Conservation (phyloP, 2,888 invertebrate genomes). For the Habrosyne pyritoides region DNA sequence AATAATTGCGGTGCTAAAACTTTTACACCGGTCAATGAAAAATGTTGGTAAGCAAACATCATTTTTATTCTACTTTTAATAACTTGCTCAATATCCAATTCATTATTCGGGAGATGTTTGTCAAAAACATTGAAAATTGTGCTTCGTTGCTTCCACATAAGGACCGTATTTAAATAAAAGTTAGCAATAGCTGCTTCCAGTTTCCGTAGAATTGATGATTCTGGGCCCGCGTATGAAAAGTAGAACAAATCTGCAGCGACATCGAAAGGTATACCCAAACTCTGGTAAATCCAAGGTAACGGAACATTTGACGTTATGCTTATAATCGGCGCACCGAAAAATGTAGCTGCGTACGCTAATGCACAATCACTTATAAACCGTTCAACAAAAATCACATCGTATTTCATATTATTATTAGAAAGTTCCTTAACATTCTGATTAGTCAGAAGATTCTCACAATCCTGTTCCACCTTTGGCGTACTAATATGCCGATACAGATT, state of each 20-base stretch:
- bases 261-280: conserved; percentile 76
- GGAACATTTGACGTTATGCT: conserved; percentile 78
- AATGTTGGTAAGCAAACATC: conserved; percentile 85
- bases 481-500: conserved; percentile 35
- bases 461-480: conserved; percentile 10
- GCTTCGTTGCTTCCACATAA: conserved; percentile 51
- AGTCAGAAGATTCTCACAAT: conserved; percentile 53
- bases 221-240: conserved; percentile 59
- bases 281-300: conserved; percentile 72
- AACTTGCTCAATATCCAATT: conserved; percentile 73
- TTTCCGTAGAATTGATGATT: conserved; percentile 50
- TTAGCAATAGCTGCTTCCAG: conserved; percentile 48
- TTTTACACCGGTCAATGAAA: conserved; percentile 79
- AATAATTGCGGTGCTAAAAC: conserved; percentile 81
- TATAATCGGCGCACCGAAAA: conserved; percentile 75
- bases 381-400: conserved; percentile 76
- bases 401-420: conserved; percentile 44
- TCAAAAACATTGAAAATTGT: conserved; percentile 59
- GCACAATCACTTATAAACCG: conserved; percentile 75
- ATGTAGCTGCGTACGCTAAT: conserved; percentile 58
- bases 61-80: conserved; percentile 74
- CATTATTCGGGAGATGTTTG: conserved; percentile 64
- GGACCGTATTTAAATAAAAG: conserved; percentile 38
- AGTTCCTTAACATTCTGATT: conserved; percentile 49
- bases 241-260: conserved; percentile 74